Evolutionary conservation across 2,113 vertebrate genomes (phyloP).

Genomic region (Chionis minor): DNA sequence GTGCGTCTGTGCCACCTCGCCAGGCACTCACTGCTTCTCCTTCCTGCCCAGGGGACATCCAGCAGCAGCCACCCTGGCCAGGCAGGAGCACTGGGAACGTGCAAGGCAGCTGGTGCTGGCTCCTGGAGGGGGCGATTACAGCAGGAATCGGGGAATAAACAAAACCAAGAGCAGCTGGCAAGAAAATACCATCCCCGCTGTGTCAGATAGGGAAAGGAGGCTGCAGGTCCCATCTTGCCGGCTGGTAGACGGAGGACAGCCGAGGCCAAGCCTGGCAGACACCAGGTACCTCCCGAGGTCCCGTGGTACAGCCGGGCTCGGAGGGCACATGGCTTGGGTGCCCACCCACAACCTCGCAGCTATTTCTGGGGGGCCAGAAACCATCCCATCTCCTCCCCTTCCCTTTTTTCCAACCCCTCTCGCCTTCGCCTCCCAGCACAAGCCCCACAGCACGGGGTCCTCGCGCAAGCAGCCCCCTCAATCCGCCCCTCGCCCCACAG

Average conservation of each 20-base stretch:
- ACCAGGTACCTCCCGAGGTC: neutral
- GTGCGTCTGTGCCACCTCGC: neutral
- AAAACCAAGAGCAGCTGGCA: neutral
- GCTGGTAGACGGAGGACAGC: neutral
- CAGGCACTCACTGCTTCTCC: neutral
- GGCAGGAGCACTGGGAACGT: neutral
- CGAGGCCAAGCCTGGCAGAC: neutral
- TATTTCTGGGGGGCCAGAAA: neutral
- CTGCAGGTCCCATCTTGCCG: neutral
- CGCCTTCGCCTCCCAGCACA: neutral
- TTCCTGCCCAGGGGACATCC: neutral
- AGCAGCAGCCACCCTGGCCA: neutral
- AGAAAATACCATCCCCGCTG: neutral
- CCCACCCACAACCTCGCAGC: neutral
- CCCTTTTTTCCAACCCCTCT: neutral
- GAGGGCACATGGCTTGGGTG: accelerated
- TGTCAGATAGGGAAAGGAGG: neutral
- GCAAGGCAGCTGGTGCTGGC: neutral
- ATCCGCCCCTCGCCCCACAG: neutral
- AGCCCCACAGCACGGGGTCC: neutral
- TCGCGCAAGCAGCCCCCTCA: neutral
- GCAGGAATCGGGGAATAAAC: neutral
- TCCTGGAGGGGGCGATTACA: neutral
- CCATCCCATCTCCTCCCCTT: neutral
- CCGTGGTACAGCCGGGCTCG: neutral